Percentiles rank a stretch among this genome's conserved stretches.
phyloP scores from a whole-genome alignment of 2,888 invertebrate genomes.

The Nomada flava region DNA sequence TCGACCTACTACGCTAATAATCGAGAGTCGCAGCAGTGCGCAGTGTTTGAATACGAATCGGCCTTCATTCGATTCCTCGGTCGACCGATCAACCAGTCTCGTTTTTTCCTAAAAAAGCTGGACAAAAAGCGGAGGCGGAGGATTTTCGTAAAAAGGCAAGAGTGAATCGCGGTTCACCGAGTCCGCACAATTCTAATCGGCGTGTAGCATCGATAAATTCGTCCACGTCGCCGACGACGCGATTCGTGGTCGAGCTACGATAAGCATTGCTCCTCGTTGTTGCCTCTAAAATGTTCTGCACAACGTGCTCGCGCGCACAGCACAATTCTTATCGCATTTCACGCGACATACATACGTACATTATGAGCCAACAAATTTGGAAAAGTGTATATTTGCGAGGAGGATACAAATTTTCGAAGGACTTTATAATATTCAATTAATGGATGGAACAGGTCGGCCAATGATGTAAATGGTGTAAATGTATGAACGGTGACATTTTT shows the following conservation, averaged over 20 bases:
- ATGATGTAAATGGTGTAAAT: too few relatives aligned
- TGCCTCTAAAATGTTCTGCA: slow-evolving; percentile 45
- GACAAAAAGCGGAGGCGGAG: slow-evolving; percentile 21
- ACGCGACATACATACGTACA: neutral
- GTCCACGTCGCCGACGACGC: slow-evolving; percentile 48
- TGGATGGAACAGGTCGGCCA: too few relatives aligned
- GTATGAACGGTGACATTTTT: slow-evolving; percentile 69
- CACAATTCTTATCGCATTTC: slow-evolving; percentile 48
- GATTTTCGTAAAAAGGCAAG: slow-evolving; percentile 53
- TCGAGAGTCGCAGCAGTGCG: neutral
- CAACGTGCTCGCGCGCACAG: slow-evolving; percentile 23
- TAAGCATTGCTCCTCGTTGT: slow-evolving; percentile 39
- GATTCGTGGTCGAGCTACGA: slow-evolving; percentile 54
- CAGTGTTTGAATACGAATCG: slow-evolving; percentile 34
- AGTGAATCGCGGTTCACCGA: slow-evolving; percentile 58
- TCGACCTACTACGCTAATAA: neutral
- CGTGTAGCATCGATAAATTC: slow-evolving; percentile 63
- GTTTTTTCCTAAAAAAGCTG: slow-evolving; percentile 43
- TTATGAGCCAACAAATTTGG: too few relatives aligned
- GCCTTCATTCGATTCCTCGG: slow-evolving; percentile 36
- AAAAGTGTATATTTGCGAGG: too few relatives aligned
- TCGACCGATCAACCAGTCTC: slow-evolving; percentile 22
- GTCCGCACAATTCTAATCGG: slow-evolving; percentile 64
- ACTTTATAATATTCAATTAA: too few relatives aligned
- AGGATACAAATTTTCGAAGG: neutral